These are phyloP conservation scores for Passer domesticus DNA, from an alignment of 2,113 vertebrate genomes.

Conservation along the genomic window DNA sequence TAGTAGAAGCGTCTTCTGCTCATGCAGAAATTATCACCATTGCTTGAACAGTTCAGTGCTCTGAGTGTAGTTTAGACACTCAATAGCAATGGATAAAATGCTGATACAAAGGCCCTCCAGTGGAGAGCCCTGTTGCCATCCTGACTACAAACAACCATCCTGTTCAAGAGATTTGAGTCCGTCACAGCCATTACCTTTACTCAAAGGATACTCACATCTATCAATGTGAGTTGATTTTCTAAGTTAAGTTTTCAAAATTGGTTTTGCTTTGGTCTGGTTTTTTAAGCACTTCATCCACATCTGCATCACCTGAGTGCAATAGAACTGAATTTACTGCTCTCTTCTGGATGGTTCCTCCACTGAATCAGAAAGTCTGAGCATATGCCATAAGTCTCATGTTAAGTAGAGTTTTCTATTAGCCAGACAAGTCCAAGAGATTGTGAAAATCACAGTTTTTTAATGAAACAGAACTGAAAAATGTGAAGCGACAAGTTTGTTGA, in stretches of 20 bases:
- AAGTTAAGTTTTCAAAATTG: neutral
- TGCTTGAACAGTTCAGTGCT: neutral
- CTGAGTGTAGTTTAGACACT: neutral
- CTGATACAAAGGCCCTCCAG: neutral
- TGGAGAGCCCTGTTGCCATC: neutral
- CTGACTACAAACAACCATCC: neutral
- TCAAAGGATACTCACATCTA: neutral
- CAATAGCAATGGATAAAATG: neutral
- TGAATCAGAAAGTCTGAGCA: neutral
- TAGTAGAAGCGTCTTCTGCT: neutral
- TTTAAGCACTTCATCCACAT: neutral
- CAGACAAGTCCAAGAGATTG: rapidly evolving
- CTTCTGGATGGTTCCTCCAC: neutral
- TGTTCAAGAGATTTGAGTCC: neutral
- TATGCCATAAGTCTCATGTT: neutral
- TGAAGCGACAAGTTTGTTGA: neutral
- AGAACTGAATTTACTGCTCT: neutral
- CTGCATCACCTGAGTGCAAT: neutral
- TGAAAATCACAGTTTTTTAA: neutral
- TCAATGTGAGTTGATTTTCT: too few species aligned
- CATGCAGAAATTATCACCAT: neutral
- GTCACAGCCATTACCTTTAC: neutral
- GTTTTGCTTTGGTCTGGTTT: neutral
- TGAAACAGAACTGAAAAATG: neutral
- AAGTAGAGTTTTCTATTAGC: neutral